Base-by-base conservation (phyloP, 2,888 invertebrate species). In the Druceiella hillmani region DNA sequence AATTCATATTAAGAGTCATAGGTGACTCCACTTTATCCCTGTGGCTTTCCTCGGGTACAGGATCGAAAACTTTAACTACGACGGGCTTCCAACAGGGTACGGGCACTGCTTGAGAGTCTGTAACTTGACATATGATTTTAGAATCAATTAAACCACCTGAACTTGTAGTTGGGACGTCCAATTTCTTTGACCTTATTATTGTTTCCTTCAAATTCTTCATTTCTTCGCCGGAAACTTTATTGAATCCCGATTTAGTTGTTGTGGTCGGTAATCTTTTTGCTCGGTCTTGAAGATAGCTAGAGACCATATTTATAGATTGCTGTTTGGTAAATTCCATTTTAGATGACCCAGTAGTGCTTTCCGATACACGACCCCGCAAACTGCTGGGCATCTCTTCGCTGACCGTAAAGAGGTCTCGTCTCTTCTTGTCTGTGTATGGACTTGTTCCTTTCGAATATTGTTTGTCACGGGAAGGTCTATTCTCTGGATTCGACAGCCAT, bases 371-470 rank as follows among this genome's bases (percentile, higher is more conserved):
- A 10, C 64, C 64, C 12, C 64, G 53, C 41, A 70, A 53, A 43
- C 63, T 64, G 10, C 60, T 57, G 7, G 66, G 68, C 69, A 70
- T 70, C 52, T 69, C 69, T 37, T 64, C 61, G 47, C 70, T 70
- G 3, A 68, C 43, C 6, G 69, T 68, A 61, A 70, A 70, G 28
- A 70, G 50, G 47, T 70, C 62, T 2, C 55, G 40, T 45, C 53
- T 57, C 50, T 57, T 64, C n/a, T n/a, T n/a, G n/a, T n/a, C n/a
- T n/a, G n/a, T n/a, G n/a, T n/a, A n/a, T n/a, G n/a, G n/a, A n/a
- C n/a, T n/a, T n/a, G n/a, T n/a, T n/a, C n/a, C n/a, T n/a, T n/a
- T n/a, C n/a, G n/a, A n/a, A n/a, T n/a, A n/a, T n/a, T n/a, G n/a
- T n/a, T n/a, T n/a, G n/a, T n/a, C n/a, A n/a, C n/a, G n/a, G n/a